These are phyloP conservation scores for Orthosia cruda DNA, from an alignment of 2,888 invertebrate genomes.

Conservation along the genomic window DNA sequence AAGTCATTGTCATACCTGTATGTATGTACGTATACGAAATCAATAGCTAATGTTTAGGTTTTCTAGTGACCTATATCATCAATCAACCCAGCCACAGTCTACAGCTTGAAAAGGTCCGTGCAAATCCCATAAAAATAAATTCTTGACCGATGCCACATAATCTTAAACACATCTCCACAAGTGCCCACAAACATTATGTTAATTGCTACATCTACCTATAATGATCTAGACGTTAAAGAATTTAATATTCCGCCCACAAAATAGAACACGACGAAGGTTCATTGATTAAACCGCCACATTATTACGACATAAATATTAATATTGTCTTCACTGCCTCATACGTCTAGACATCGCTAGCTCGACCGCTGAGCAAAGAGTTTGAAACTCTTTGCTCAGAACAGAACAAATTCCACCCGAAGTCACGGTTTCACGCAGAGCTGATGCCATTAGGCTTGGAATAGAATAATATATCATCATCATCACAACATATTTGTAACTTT, in stretches of 20 bases:
- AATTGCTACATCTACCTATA: not conserved
- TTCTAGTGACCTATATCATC: not conserved
- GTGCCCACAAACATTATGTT: not conserved
- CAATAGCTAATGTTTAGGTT: not conserved
- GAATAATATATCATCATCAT: too few relatives aligned
- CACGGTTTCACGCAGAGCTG: too few relatives aligned
- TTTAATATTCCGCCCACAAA: conserved; percentile 42
- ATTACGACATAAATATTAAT: conserved; percentile 51
- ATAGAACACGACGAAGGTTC: conserved; percentile 26
- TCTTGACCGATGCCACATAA: not conserved
- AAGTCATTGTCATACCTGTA: too few relatives aligned
- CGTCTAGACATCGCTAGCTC: not conserved
- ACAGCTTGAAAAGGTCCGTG: not conserved
- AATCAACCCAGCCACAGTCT: not conserved
- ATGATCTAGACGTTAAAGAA: conserved; percentile 27
- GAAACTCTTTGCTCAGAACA: not conserved
- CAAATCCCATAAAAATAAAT: not conserved
- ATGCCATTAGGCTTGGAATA: too few relatives aligned
- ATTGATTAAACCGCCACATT: conserved; percentile 40
- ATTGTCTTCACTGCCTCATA: not conserved
- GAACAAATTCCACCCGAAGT: too few relatives aligned
- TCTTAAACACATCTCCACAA: not conserved
- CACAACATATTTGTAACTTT: too few relatives aligned
- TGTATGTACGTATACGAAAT: too few relatives aligned
- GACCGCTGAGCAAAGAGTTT: not conserved